Percentiles rank a stretch among this genome's conserved stretches.
These are phyloP conservation scores for Macrosiphum euphorbiae DNA, from an alignment of 2,888 invertebrate species.

Conservation along the genomic window DNA sequence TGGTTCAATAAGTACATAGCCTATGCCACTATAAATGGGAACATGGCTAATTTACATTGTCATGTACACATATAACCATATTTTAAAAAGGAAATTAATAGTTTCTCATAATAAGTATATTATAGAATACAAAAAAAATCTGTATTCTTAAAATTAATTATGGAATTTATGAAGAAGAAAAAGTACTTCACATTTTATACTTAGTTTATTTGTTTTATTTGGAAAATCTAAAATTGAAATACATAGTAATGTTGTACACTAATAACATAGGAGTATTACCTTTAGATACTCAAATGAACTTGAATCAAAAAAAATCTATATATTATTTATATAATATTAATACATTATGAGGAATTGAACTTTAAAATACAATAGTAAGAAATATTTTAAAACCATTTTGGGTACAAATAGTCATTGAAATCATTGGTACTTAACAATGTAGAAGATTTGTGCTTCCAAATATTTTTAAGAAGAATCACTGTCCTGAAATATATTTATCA, in stretches of 20 bases:
- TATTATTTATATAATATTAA: background rate
- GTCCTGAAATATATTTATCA: conserved; percentile 54
- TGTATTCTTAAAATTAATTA: background rate
- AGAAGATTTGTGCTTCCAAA: background rate
- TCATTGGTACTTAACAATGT: conserved; percentile 3
- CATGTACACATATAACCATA: background rate
- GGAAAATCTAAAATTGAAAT: background rate
- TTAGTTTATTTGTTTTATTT: background rate
- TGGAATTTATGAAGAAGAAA: background rate
- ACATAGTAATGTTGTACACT: conserved; percentile 1
- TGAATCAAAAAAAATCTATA: background rate
- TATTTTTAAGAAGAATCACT: conserved; percentile 58
- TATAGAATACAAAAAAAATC: background rate
- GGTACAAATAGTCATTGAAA: background rate
- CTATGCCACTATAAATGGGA: background rate
- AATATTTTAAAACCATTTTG: background rate
- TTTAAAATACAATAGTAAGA: background rate
- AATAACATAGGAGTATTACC: background rate
- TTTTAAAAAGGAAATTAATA: background rate
- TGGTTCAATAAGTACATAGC: background rate
- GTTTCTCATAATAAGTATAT: background rate
- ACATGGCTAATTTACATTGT: background rate
- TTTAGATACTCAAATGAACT: background rate
- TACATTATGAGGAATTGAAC: background rate
- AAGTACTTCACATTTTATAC: background rate